Evolutionary conservation across 2,113 vertebrate genomes (phyloP), one percentile per base, ranked within the genome.

Genomic region (Prionailurus bengalensis): DNA sequence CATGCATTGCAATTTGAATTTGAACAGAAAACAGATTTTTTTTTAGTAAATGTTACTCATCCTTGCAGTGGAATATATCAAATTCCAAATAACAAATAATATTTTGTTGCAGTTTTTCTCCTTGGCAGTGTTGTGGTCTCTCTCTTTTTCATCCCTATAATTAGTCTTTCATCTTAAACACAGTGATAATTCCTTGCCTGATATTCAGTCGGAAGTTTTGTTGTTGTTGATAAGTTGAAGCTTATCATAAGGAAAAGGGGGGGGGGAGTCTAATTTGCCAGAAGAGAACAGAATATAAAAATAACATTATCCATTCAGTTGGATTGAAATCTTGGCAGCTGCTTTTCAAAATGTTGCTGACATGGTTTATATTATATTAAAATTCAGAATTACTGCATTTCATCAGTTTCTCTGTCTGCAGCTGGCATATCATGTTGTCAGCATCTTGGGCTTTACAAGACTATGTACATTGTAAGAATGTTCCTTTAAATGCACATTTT

Each of bases 341-440:
- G 98, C 98, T 99, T 97, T 98, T 99, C 98, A 99, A 98, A 99
- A 99, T 98, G 98, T 98, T 99, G 99, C 99, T 99, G 99, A 99
- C 98, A 98, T 91, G 94, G 97, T 98, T 98, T 98, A 95, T 98
- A 99, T 99, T 99, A 98, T 98, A 99, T 99, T 99, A 99, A 99
- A 99, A 99, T 99, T 98, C 98, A 98, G 95, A 98, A 99, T 99
- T 98, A 93, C 98, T 98, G 99, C 98, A 95, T 98, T 98, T 99
- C 99, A 99, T 99, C 98, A 98, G 97, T 98, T 99, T 99, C 98
- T 99, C 97, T 98, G 99, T 99, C 98, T 98, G 99, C 99, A 99
- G 99, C 99, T 99, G 99, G 98, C 98, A 98, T 99, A 99, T 98
- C 98, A 98, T 98, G 98, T 98, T 99, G 99, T 99, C 99, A 99